A percentile compares a stretch with the other conserved stretches of the same genome.
Evolutionary conservation across 2,113 vertebrate species (phyloP).

Genomic region (Tachuris rubrigastra): DNA sequence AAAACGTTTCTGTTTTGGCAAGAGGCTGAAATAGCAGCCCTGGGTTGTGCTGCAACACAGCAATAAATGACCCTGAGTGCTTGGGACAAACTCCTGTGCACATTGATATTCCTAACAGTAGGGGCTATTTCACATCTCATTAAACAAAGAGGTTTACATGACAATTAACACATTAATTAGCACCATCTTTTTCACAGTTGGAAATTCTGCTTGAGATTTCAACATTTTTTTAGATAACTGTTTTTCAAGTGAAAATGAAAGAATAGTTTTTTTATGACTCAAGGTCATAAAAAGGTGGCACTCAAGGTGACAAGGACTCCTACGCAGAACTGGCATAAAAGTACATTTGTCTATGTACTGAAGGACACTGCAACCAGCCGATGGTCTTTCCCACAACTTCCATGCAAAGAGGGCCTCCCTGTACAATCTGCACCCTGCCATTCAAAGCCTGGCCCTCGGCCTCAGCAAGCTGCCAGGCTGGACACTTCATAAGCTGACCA

Average conservation of each 20-base stretch:
- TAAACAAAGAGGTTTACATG: conserved; percentile 13
- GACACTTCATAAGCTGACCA: neutral
- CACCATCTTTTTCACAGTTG: neutral
- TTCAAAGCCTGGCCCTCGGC: neutral
- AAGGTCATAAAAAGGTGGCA: neutral
- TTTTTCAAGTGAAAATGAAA: neutral
- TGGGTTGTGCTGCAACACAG: neutral
- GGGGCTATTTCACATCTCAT: conserved; percentile 9
- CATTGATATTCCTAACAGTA: neutral
- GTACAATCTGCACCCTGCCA: neutral
- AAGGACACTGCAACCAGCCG: rapidly evolving
- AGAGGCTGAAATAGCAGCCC: conserved; percentile 28
- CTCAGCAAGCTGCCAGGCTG: neutral
- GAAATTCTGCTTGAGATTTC: neutral
- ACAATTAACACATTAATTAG: conserved; percentile 40
- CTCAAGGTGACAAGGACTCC: neutral
- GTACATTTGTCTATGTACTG: neutral
- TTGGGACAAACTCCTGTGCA: neutral
- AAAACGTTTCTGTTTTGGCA: conserved; percentile 37
- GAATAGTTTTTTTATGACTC: neutral
- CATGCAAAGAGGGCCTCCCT: neutral
- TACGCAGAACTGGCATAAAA: neutral
- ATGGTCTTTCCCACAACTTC: neutral
- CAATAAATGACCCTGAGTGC: neutral
- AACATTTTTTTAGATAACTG: neutral